phyloP scores from a whole-genome alignment of 2,113 vertebrate genomes.

The Pachyramphus minor region DNA sequence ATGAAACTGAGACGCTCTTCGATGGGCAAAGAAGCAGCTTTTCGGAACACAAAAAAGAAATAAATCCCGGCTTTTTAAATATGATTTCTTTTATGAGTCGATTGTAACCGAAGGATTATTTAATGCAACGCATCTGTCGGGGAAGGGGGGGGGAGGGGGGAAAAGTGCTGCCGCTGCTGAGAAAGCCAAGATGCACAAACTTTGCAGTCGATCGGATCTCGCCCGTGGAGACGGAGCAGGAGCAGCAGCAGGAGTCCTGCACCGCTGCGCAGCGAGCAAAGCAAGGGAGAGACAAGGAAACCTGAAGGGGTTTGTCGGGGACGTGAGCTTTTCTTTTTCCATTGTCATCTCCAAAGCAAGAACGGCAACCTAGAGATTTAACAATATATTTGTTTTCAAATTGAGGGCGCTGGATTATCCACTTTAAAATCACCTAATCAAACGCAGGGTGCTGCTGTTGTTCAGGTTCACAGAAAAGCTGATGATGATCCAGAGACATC shows the following conservation, averaged over 20 bases:
- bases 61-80: background rate
- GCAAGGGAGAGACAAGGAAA: background rate
- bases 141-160: background rate
- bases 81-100: conserved; percentile 63
- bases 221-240: background rate
- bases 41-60: conserved; percentile 29
- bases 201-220: background rate
- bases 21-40: conserved; percentile 39
- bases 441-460: conserved; percentile 38
- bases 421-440: conserved; percentile 16
- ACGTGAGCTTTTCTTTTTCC: background rate
- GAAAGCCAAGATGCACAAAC: conserved; percentile 28
- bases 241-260: background rate
- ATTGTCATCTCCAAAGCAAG: background rate
- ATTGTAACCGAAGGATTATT: conserved; percentile 37
- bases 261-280: background rate
- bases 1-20: conserved; percentile 12
- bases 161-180: background rate
- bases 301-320: background rate
- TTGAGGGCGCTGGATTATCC: background rate
- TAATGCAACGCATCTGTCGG: conserved; percentile 16
- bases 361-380: background rate
- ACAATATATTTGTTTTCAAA: conserved; percentile 1
- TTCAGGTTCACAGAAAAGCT: conserved; percentile 43
- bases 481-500: conserved; percentile 11